Base-by-base conservation (phyloP, 2,797 vertebrate genomes). In the Vipera latastei region DNA sequence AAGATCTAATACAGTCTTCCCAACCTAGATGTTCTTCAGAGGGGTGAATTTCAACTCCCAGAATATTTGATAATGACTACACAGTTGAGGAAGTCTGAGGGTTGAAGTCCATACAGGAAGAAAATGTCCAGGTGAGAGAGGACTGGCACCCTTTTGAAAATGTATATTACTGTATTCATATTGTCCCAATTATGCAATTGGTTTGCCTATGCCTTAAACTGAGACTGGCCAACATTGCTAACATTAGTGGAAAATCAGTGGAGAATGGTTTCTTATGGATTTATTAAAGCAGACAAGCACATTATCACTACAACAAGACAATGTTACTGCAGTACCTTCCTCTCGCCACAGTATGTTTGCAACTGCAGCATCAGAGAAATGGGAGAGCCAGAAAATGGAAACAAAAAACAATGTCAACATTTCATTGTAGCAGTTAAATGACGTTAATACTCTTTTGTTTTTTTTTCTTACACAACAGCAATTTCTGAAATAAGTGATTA, bases 311-410 rank as follows among this genome's bases (percentile, higher is more conserved):
- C 38, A 0, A 96, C 90, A 95, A 96, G 96, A 97, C 90, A 95
- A 91, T 92, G 94, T 94, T 95, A 95, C 95, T 96, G 96, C 91
- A 94, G 96, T 98, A 98, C 98, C 98, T 98, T 98, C 98, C 96
- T 98, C 98, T 96, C 98, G 97, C 98, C 98, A 98, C 95, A 98
- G 97, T 95, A 98, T 98, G 97, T 98, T 98, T 96, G 98, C 98
- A 96, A 98, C 98, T 98, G 97, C 94, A 97, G 97, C 97, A 95
- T 95, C 96, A 96, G 95, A 96, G 96, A 95, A 96, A 96, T 86
- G 94, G 95, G 97, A 91, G 92, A 96, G 95, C 96, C 94, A 97
- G 95, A 95, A 96, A 94, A 94, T 93, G 94, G 95, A 92, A 96
- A 95, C 95, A 96, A 91, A 95, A 96, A 95, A 96, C 92, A 97